Evolutionary conservation across 2,888 invertebrate genomes (phyloP), one percentile per base, ranked within the genome.

Genomic region (Morpho helenor): DNA sequence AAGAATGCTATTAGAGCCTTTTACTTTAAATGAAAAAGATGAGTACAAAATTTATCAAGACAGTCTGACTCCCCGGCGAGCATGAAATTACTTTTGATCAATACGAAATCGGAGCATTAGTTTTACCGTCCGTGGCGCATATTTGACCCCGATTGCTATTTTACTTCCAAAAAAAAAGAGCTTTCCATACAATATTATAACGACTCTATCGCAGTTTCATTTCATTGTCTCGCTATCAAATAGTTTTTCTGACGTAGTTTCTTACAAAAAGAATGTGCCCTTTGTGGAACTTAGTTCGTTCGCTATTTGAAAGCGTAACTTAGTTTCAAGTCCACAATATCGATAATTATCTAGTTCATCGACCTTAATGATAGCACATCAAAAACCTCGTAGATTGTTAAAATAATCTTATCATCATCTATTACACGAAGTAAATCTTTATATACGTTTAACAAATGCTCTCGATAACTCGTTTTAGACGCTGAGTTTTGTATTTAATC

Each of bases 31-130:
- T 8, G 8, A 47, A 47, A 8, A 23, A 31, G 3, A 31, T 31
- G 31, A 5, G 5, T 31, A 31, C 31, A 31, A 16, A 16, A 31
- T 31, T 31, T 31, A 31, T 31, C 31, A 31, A 31, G 31, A 31
- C 5, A 31, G 31, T 31, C 31, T 5, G 31, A 31, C 3, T 31
- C 31, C 31, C 31, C 8, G 49, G 8, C n/a, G n/a, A 10, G 10
- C 10, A 10, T 46, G 52, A 53, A 57, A 60, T 60, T 57, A 50
- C 39, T 7, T n/a, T 61, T 63, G 61, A 67, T 66, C 64, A 58
- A 62, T 65, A 67, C 65, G 62, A 65, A 66, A 66, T 66, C 63
- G 59, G 56, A 60, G 60, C 49, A 59, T 49, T 55, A 54, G 56
- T 55, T 57, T 60, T 49, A 49, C 49, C 57, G 65, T 47, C 66